A percentile compares a stretch with the other conserved stretches of the same genome.
These are phyloP conservation scores for Flabesymbios commensalis DNA, from an alignment of 2,888 invertebrate genomes.

Conservation along the genomic window DNA sequence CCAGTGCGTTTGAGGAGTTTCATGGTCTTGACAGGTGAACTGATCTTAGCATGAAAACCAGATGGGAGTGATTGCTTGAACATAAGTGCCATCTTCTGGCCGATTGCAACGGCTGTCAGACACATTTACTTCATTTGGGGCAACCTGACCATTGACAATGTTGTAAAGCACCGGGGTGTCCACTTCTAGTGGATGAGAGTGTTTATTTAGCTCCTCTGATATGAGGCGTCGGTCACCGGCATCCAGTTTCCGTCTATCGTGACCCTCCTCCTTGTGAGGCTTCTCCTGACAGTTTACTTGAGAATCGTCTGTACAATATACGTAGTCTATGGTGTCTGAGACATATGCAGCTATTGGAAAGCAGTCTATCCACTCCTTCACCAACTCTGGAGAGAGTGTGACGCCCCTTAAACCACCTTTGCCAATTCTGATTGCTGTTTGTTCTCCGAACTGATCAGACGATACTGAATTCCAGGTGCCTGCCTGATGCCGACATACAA, in stretches of 20 bases:
- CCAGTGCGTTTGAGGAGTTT: too few relatives aligned
- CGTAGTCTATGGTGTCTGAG: not conserved
- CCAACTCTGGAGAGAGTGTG: slow-evolving; percentile 1
- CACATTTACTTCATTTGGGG: slow-evolving; percentile 9
- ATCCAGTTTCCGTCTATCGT: not conserved
- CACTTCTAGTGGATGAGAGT: not conserved
- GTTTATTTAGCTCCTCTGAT: not conserved
- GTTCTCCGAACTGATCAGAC: slow-evolving; percentile 47
- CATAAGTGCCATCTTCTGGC: too few relatives aligned
- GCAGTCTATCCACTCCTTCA: not conserved
- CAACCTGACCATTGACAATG: slow-evolving; percentile 6
- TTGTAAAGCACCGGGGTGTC: not conserved
- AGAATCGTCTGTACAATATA: not conserved
- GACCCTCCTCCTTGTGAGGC: not conserved
- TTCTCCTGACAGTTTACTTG: not conserved
- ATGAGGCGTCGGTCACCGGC: not conserved
- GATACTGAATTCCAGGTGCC: slow-evolving; percentile 16
- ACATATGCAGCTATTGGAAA: not conserved
- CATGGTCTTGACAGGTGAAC: too few relatives aligned
- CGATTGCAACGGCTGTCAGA: too few relatives aligned
- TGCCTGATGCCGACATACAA: slow-evolving; percentile 11
- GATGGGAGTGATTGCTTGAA: too few relatives aligned
- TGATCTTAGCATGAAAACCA: too few relatives aligned
- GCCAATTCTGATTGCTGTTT: slow-evolving; percentile 46
- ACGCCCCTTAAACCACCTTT: slow-evolving; percentile 22